phyloP scores from a whole-genome alignment of 2,888 invertebrate genomes.

The Pemphredon lugubris region DNA sequence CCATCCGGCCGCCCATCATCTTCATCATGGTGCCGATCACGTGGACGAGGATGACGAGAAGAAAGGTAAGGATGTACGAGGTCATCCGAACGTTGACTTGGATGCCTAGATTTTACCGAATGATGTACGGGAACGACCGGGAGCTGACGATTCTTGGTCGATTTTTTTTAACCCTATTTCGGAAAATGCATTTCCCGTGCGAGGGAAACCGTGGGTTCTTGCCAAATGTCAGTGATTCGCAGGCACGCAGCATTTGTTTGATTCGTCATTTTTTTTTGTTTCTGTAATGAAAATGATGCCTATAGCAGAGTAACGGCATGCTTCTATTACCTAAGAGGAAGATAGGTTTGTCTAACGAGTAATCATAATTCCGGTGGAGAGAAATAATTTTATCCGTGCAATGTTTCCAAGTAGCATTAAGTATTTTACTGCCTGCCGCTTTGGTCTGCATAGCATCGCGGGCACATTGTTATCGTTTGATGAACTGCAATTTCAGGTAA shows the following conservation, averaged over 20 bases:
- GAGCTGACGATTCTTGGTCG: too few species aligned
- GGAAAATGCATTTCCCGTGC: too few species aligned
- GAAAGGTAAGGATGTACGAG: constrained; percentile 72
- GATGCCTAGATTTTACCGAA: too few species aligned
- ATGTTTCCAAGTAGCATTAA: not conserved
- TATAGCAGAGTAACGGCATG: not conserved
- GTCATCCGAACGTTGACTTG: not conserved
- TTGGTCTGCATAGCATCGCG: not conserved
- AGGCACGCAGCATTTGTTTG: too few species aligned
- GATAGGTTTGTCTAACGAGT: not conserved
- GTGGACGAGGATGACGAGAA: constrained; percentile 79
- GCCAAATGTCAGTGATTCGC: too few species aligned
- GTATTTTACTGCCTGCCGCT: not conserved
- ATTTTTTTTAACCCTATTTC: too few species aligned
- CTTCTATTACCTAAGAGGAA: not conserved
- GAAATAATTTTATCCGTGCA: not conserved
- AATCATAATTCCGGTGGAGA: not conserved
- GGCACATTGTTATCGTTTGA: not conserved
- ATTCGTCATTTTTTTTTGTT: not conserved
- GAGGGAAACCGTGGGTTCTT: too few species aligned
- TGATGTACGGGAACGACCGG: too few species aligned
- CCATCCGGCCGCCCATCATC: constrained; percentile 75
- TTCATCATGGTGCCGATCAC: constrained; percentile 74
- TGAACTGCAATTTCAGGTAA: not conserved
- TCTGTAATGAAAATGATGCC: not conserved